A percentile compares a stretch with the other conserved stretches of the same genome.
Evolutionary conservation across 2,888 invertebrate genomes (phyloP).

Genomic region (Chouioia cunea): DNA sequence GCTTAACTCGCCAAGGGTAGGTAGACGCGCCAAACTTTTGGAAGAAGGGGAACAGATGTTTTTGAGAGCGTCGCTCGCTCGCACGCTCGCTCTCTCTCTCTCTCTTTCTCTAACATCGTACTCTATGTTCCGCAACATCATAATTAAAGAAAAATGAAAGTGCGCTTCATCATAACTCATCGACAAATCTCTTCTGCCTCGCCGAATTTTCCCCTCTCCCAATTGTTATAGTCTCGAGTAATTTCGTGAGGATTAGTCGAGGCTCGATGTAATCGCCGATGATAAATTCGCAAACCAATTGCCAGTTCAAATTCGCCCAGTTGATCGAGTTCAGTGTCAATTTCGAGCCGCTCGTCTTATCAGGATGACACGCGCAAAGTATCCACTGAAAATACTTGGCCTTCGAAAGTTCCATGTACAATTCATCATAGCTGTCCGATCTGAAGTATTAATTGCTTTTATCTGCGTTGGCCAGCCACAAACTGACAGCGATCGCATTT

Average conservation of each 20-base stretch:
- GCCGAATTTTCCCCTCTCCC: neutral
- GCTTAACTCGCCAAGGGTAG: neutral
- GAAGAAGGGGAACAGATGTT: constrained; percentile 67
- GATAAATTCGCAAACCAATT: constrained; percentile 14
- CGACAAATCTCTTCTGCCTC: constrained; percentile 7
- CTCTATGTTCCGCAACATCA: constrained; percentile 68
- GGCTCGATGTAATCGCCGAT: neutral
- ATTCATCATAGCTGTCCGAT: too few species aligned
- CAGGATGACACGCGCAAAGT: too few species aligned
- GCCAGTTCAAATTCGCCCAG: neutral
- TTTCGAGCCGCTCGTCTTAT: too few species aligned
- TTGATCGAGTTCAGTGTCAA: neutral
- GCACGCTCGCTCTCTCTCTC: too few species aligned
- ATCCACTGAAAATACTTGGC: too few species aligned
- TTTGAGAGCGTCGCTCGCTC: constrained; percentile 58
- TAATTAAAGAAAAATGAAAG: constrained; percentile 67
- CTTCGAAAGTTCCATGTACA: too few species aligned
- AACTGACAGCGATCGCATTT: too few species aligned
- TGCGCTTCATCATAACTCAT: constrained; percentile 46
- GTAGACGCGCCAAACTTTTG: constrained; percentile 51
- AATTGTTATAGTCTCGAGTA: neutral
- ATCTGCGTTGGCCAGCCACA: too few species aligned
- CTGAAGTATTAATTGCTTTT: too few species aligned
- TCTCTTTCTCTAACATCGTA: constrained; percentile 61
- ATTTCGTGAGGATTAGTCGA: constrained; percentile 7